Percentiles rank a stretch among this genome's conserved stretches.
Conservation (phyloP, 2,888 invertebrate genomes). For the Synergus itoensis region DNA sequence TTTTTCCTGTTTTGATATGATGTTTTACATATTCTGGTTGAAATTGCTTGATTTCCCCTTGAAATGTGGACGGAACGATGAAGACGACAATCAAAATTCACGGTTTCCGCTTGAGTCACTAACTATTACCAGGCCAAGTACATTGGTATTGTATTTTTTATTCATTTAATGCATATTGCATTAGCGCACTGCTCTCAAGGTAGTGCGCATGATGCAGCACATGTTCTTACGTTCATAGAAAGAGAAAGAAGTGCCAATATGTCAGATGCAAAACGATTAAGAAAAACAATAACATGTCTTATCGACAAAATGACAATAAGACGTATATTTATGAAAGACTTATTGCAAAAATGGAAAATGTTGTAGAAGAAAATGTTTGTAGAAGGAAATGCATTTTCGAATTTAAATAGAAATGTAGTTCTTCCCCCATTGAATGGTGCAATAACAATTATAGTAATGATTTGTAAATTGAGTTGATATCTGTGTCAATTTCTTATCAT, state of each 20-base stretch:
- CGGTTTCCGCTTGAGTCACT: constrained; percentile 15
- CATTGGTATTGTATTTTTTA: constrained; percentile 22
- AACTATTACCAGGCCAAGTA: constrained; percentile 34
- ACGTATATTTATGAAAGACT: no score
- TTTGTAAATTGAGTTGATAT: not conserved
- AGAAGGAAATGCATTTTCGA: not conserved
- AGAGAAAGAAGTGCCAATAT: not conserved
- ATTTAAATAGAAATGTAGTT: not conserved
- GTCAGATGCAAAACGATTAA: not conserved
- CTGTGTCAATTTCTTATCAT: constrained; percentile 5
- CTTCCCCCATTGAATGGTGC: not conserved
- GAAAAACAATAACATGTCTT: no score
- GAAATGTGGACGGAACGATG: not conserved
- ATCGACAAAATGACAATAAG: no score
- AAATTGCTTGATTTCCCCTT: not conserved
- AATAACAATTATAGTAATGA: not conserved
- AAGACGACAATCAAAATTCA: not conserved
- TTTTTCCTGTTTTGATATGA: no score
- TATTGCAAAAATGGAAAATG: no score
- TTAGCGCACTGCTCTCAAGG: constrained; percentile 14
- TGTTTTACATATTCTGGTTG: not conserved
- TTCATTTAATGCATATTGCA: constrained; percentile 35
- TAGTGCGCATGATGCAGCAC: not conserved
- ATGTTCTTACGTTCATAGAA: not conserved
- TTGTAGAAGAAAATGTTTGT: no score